phyloP scores from a whole-genome alignment of 2,888 invertebrate species.

The Zeuzera pyrina region DNA sequence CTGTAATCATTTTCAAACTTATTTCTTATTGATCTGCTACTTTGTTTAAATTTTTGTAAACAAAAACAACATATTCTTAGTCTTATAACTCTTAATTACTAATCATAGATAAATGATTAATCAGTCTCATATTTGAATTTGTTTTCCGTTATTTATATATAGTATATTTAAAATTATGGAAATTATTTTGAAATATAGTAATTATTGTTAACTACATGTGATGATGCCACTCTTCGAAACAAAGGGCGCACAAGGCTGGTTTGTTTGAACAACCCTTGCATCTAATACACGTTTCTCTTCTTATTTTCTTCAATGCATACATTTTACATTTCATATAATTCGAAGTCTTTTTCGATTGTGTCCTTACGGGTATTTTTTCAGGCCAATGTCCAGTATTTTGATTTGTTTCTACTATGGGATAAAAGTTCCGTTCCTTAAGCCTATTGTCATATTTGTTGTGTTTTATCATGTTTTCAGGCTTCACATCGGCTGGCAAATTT shows the following conservation, averaged over 20 bases:
- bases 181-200: too few relatives aligned
- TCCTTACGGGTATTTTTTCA: background rate
- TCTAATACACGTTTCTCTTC: constrained; percentile 13
- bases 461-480: background rate
- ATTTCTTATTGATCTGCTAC: too few relatives aligned
- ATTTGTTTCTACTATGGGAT: background rate
- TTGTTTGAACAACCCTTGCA: constrained; percentile 14
- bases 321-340: background rate
- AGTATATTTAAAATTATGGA: too few relatives aligned
- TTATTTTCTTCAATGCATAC: constrained; percentile 6
- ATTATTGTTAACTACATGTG: too few relatives aligned
- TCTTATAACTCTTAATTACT: too few relatives aligned
- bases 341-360: background rate
- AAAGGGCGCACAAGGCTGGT: constrained; percentile 15
- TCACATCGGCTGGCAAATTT: too few relatives aligned
- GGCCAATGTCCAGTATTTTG: background rate
- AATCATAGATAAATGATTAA: too few relatives aligned
- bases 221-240: constrained; percentile 16
- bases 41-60: too few relatives aligned
- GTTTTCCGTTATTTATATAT: too few relatives aligned
- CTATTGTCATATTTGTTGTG: background rate
- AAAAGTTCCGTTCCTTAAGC: background rate
- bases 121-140: too few relatives aligned
- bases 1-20: too few relatives aligned
- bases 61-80: too few relatives aligned